Evolutionary conservation across 2,888 invertebrate genomes (phyloP), one percentile per base, ranked within the genome.

Genomic region (Meloe dianella): DNA sequence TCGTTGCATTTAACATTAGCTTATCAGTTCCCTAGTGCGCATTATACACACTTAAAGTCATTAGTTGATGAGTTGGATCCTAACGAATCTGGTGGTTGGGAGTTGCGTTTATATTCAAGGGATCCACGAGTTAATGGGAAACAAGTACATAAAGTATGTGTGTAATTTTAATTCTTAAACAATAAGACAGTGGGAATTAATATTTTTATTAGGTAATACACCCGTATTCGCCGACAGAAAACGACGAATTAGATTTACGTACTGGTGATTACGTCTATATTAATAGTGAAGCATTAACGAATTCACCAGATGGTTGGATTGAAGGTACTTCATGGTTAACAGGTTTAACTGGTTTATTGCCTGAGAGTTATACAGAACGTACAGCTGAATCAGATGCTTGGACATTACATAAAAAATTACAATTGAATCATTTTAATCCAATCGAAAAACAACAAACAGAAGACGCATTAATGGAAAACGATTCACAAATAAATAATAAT

Each of bases 371-470:
- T 77, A 93, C 94, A 0, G 90, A 91, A 79, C 88, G 92, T 57
- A 93, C 94, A 0, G 92, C 95, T 0, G 95, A 96, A 81, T 94
- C 94, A 0, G 95, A 95, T 85, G 92, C 95, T 4, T 96, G 96
- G 96, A 95, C 95, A 14, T 82, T 96, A 61, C 96, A 96, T 77
- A 89, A 90, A 63, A 89, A 90, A 58, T 85, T 92, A 20, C 86
- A 89, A 1, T 81, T 91, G 20, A 83, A 80, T 67, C 75, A 76
- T 41, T 62, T 73, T 1, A 67, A 68, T 7, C 71, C 71, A 35
- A 61, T 68, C 1, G 73, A 74, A 51, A 66, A 65, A 51, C 62
- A 35, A 64, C 62, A 60, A 41, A 27, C 5, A 67, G 17, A 63
- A 65, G 60, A 29, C 1, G 10, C 14, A 4, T 3, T 4, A 14